Base-by-base conservation (phyloP, 2,797 vertebrate genomes). In the Cacajao melanocephalus region DNA sequence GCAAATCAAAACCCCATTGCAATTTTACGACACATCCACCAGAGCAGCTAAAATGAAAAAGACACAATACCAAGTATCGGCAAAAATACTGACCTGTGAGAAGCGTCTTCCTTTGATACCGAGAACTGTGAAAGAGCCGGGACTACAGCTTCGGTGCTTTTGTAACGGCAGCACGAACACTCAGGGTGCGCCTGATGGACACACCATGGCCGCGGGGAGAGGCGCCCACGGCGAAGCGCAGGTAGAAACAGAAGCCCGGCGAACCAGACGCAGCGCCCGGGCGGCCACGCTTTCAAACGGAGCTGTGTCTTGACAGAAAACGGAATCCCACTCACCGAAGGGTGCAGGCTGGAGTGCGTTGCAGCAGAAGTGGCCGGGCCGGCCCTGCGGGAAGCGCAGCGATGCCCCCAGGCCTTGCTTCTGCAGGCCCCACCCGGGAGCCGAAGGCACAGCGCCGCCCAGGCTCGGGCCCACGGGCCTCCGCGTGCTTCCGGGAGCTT, bases 221-320 rank as follows among this genome's bases (percentile, higher is more conserved):
- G n/a, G 30, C 4, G 2, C 8, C 2, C n/a, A 70, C 2, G 44
- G 50, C 39, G 10, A 44, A 10, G 2, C 15, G 14, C 58, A 33
- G 73, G 30, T 22, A 14, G 5, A 88, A 36, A 22, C 41, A 19
- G 36, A 28, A 12, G 14, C 14, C 24, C 1, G 20, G 48, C 5
- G 3, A 22, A 0, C 1, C 36, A 19, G 14, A 2, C 22, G 5
- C 2, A 26, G 55, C 0, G 0, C 12, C n/a, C 9, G 0, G 20
- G 22, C 10, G 39, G 61, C 61, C 13, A 3, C 8, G 24, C 10
- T 8, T 67, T 48, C 28, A 12, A 10, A 22, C 7, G 24, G 55
- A 67, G 14, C 14, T 14, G 9, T 26, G 36, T 70, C n/a, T 28
- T 15, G 36, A 9, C 3, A 48, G 41, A 30, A 39, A 22, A 12